phyloP scores from a whole-genome alignment of 2,888 invertebrate genomes.

The Zygogramma bicolorata region DNA sequence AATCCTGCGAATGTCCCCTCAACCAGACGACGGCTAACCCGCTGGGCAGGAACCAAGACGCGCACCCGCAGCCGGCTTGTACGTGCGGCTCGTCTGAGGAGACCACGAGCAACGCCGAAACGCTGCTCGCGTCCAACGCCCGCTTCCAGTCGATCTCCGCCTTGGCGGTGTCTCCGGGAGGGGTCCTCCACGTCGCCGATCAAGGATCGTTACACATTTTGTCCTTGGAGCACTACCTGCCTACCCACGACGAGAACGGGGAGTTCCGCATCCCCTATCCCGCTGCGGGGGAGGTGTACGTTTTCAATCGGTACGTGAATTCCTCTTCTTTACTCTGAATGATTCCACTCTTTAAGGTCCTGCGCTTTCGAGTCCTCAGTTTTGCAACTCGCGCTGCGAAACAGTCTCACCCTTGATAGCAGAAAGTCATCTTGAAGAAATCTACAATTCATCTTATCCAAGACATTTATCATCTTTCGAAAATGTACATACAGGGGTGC shows the following conservation, averaged over 20 bases:
- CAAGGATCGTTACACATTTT: slow-evolving; percentile 89
- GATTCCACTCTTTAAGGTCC: too few relatives aligned
- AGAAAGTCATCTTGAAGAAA: too few relatives aligned
- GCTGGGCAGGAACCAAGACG: slow-evolving; percentile 54
- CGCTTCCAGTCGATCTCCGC: slow-evolving; percentile 90
- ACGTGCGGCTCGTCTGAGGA: slow-evolving; percentile 63
- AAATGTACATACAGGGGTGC: too few relatives aligned
- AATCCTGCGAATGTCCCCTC: slow-evolving; percentile 72
- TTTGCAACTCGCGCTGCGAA: too few relatives aligned
- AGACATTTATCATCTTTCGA: too few relatives aligned
- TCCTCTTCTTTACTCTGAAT: too few relatives aligned
- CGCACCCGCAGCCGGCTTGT: slow-evolving; percentile 47
- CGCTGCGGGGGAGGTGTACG: slow-evolving; percentile 81
- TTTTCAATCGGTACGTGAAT: slow-evolving; percentile 73
- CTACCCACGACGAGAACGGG: slow-evolving; percentile 87
- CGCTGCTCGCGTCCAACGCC: slow-evolving; percentile 89
- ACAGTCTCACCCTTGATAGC: too few relatives aligned
- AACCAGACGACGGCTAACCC: slow-evolving; percentile 70
- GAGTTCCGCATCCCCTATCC: slow-evolving; percentile 95
- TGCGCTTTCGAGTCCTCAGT: too few relatives aligned
- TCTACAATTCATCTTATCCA: too few relatives aligned
- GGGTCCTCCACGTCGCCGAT: slow-evolving; percentile 96
- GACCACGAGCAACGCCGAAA: slow-evolving; percentile 84
- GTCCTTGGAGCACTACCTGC: slow-evolving; percentile 88
- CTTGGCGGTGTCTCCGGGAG: slow-evolving; percentile 93